Evolutionary conservation across 2,888 invertebrate species (phyloP), one percentile per base, ranked within the genome.

Genomic region (Pristionchus exspectatus): DNA sequence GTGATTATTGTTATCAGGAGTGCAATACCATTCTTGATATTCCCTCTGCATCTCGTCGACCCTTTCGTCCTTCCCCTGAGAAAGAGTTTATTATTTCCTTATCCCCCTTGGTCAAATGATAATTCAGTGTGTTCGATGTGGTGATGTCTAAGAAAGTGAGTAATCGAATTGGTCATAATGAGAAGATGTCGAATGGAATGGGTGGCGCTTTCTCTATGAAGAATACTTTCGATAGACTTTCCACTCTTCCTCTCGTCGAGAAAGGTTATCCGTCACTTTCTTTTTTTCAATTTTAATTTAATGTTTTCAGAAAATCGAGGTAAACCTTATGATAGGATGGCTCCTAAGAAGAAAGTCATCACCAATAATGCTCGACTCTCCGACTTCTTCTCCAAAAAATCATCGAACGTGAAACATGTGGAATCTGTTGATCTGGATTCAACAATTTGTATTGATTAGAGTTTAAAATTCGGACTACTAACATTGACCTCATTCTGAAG

Each of bases 171-270:
- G 63, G 50, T 27, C 69, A 33, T 50, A 18, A n/a, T n/a, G 87
- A 88, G 74, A 88, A 88, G 33, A 59, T 38, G 56, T 74, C 74
- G 1, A 88, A 88, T 88, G 87, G 87, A 56, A 88, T 88, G 87
- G 87, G 87, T 33, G 30, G 87, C 7, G 24, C 54, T 27, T 88
- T 88, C 54, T 88, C 87, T 16, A 74, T 56, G 74, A 88, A 88
- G 87, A 88, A 88, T 24, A 12, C 72, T 14, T 88, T 88, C 74
- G 87, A 88, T 88, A n/a, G 87, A 74, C 74, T 88, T 3, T 56
- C 44, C 10, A 69, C 87, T 87, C 87, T 87, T 33, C 50, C 66
- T 18, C 24, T 69, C 9, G 7, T 27, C n/a, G 69, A 87, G 66
- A 69, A 85, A 85, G 84, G 84, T 59, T 21, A 33, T 4, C 59